Percentiles rank a stretch among this genome's conserved stretches.
Evolutionary conservation across 2,888 invertebrate genomes (phyloP).

Genomic region (Caenorhabditis macrosperma): DNA sequence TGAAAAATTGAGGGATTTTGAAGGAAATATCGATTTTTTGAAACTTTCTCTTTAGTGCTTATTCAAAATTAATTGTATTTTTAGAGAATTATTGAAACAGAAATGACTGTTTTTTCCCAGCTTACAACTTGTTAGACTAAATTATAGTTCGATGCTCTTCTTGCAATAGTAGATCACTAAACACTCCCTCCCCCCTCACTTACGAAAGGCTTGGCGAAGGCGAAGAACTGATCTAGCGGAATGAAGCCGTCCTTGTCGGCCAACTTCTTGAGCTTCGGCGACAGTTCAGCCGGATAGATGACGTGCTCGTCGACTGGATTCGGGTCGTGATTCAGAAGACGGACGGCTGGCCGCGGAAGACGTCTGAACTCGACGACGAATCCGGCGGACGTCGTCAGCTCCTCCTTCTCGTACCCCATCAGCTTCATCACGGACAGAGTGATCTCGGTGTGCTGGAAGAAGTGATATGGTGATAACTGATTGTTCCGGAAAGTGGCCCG

Average conservation of each 20-base stretch:
- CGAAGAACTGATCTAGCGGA: conserved; percentile 37
- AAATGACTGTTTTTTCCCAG: no score
- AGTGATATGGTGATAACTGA: neutral
- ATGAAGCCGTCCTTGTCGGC: conserved; percentile 56
- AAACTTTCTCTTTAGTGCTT: neutral
- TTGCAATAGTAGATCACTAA: neutral
- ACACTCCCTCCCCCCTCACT: conserved; percentile 6
- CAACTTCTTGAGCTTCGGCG: conserved; percentile 43
- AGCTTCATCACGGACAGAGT: conserved; percentile 68
- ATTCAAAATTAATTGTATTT: neutral
- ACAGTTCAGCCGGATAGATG: conserved; percentile 64
- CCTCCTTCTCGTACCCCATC: conserved; percentile 63
- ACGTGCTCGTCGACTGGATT: conserved; percentile 71
- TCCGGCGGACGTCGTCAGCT: conserved; percentile 71
- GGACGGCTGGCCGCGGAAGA: conserved; percentile 55
- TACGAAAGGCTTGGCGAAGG: conserved; percentile 41
- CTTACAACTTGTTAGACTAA: no score
- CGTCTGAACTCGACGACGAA: conserved; percentile 67
- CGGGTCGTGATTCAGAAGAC: conserved; percentile 71
- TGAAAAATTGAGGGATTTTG: conserved; percentile 2
- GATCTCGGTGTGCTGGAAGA: conserved; percentile 71
- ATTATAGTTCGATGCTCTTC: neutral
- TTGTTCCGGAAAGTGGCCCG: no score
- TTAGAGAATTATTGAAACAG: no score
- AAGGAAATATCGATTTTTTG: neutral